Base-by-base conservation (phyloP, 2,797 vertebrate species). In the Ceryle rudis region DNA sequence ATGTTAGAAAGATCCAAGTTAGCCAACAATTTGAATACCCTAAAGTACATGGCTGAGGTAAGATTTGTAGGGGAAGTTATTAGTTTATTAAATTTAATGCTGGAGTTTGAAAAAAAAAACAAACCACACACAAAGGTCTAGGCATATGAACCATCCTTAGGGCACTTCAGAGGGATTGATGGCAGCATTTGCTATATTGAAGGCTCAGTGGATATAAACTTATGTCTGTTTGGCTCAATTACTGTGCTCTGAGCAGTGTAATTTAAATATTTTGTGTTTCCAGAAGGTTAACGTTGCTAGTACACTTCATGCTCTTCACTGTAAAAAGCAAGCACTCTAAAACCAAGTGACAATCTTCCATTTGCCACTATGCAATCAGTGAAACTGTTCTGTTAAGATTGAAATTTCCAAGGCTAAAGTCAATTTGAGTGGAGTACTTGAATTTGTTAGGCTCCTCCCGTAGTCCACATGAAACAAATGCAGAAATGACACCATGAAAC, bases 211-310 rank as follows among this genome's bases (percentile, higher is more conserved):
- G 86, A 89, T 95, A 71, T 95, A 90, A 95, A 90, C 90, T 92
- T 93, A 61, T 65, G 86, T 95, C 82, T 96, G 90, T 95, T 96
- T 93, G 93, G 91, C 95, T 95, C 95, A 92, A 93, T 96, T 93
- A 88, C 93, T 95, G 94, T 90, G 88, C 91, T 95, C 80, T 80
- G 89, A 96, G 96, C 93, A 91, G 70, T 91, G 90, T 94, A 96
- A 95, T 97, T 96, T 96, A 96, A 97, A 96, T 97, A 97, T 92
- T 94, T 88, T 95, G 86, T 96, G 82, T 95, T 97, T 96, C 96
- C 44, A 1, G 95, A 94, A 97, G 91, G 96, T 95, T 97, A 96
- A 49, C 88, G 0, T 82, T 95, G 86, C 95, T 95, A 78, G 73
- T 94, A 39, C 91, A 95, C 95, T 95, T 96, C 69, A 37, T 84